Conservation (phyloP, 2,888 invertebrate genomes). For the Emmelina monodactyla region DNA sequence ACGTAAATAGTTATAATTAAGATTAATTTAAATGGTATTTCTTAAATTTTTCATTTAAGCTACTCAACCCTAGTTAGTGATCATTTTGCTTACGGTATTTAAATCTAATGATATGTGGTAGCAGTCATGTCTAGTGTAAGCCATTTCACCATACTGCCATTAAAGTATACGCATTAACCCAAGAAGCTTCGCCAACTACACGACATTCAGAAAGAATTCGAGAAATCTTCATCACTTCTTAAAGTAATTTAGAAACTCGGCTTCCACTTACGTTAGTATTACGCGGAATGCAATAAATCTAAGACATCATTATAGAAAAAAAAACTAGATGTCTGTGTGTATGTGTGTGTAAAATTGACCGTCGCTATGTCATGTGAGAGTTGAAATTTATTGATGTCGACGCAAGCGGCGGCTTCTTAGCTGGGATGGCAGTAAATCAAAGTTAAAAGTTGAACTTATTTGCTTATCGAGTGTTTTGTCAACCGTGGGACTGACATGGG, state of each 20-base stretch:
- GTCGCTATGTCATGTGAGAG: constrained; percentile 26
- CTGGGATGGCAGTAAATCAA: background rate
- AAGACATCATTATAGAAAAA: constrained; percentile 31
- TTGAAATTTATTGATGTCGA: constrained; percentile 21
- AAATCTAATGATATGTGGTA: no score
- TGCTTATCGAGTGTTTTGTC: background rate
- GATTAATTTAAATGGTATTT: no score
- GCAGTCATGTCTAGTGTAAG: no score
- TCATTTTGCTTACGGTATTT: no score
- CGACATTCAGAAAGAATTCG: constrained; percentile 1
- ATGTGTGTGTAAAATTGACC: constrained; percentile 28
- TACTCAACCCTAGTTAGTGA: no score
- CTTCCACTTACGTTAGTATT: constrained; percentile 17
- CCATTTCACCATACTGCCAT: no score
- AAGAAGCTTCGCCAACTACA: no score
- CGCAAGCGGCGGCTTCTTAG: constrained; percentile 6
- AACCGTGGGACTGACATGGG: background rate
- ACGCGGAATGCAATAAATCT: constrained; percentile 31
- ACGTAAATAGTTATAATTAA: no score
- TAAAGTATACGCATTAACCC: no score
- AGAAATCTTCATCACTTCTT: constrained; percentile 8
- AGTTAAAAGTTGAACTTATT: background rate
- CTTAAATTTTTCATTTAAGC: no score
- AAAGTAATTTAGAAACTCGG: constrained; percentile 7
- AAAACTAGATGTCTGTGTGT: constrained; percentile 19